Percentiles rank a stretch among this genome's conserved stretches.
Conservation (phyloP, 2,113 vertebrate species). For the Tachycineta bicolor region DNA sequence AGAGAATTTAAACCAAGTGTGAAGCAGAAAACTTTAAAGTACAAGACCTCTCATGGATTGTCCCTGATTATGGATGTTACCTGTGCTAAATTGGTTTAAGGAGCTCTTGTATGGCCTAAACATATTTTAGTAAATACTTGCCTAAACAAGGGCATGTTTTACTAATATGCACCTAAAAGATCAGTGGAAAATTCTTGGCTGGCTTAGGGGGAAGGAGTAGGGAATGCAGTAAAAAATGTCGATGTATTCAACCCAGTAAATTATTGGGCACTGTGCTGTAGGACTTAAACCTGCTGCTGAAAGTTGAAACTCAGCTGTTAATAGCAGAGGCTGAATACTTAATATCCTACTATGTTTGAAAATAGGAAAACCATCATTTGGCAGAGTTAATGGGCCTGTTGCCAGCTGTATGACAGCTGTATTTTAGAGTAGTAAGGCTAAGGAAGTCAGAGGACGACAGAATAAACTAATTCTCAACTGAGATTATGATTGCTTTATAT, state of each 20-base stretch:
- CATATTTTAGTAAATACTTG: neutral
- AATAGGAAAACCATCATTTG: neutral
- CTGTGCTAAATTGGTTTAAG: neutral
- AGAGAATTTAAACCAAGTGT: neutral
- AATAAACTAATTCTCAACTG: constrained; percentile 2
- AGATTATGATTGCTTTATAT: neutral
- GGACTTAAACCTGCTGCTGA: neutral
- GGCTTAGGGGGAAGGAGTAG: neutral
- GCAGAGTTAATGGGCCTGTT: neutral
- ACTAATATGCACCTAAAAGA: neutral
- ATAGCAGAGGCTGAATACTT: neutral
- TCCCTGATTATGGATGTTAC: neutral
- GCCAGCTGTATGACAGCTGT: neutral
- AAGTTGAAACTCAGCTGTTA: neutral
- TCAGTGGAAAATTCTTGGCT: neutral
- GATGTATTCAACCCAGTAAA: neutral
- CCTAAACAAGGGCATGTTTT: neutral
- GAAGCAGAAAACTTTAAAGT: neutral
- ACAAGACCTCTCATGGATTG: neutral
- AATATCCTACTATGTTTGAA: neutral
- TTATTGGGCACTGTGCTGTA: neutral
- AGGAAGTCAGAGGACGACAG: neutral
- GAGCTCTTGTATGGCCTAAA: neutral
- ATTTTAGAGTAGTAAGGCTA: neutral
- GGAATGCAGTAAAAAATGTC: neutral